Percentiles rank a stretch among this genome's conserved stretches.
These are phyloP conservation scores for Clarias pachynema DNA, from an alignment of 2,797 vertebrate species.

Conservation along the genomic window DNA sequence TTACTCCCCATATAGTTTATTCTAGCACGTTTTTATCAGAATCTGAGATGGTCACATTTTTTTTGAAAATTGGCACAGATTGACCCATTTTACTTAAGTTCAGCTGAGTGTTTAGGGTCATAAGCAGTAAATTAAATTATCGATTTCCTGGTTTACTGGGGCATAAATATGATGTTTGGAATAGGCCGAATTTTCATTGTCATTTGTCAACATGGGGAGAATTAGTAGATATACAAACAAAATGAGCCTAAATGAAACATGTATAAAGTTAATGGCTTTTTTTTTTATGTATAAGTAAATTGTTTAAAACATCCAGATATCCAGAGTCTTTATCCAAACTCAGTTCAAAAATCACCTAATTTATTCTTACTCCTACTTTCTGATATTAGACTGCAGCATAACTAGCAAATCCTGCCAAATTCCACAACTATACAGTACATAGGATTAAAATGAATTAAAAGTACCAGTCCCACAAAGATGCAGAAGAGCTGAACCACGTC, in stretches of 20 bases:
- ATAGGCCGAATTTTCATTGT: not conserved
- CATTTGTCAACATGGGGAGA: not conserved
- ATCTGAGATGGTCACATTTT: too few species aligned
- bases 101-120: too few species aligned
- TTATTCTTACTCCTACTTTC: not conserved
- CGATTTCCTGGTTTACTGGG: not conserved
- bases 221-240: not conserved
- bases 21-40: too few species aligned
- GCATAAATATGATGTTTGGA: not conserved
- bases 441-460: not conserved
- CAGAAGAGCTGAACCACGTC: conserved; percentile 98
- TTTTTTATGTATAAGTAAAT: not conserved
- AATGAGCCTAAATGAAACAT: not conserved
- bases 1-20: too few species aligned
- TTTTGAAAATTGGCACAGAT: too few species aligned
- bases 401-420: not conserved
- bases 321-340: not conserved
- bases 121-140: too few species aligned
- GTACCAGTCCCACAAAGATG: conserved; percentile 93
- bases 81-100: too few species aligned
- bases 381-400: not conserved
- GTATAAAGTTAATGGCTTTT: not conserved
- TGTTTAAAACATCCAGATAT: too few species aligned
- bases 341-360: not conserved
- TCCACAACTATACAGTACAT: not conserved